Base-by-base conservation (phyloP, 2,113 vertebrate genomes). In the Myiagra hebetior region DNA sequence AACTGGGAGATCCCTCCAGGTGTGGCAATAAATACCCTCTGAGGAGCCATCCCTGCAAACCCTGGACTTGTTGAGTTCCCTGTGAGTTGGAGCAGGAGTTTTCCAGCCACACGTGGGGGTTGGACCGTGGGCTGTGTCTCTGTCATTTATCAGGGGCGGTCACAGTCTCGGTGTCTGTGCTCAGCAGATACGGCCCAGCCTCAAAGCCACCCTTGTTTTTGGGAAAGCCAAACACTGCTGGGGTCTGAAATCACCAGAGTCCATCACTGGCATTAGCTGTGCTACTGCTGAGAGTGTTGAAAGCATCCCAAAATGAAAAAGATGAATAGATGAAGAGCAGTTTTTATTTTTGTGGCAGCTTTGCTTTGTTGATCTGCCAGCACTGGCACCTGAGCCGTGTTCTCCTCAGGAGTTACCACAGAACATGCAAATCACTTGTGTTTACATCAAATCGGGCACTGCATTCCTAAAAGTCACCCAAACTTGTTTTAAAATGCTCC, bases 81-180 rank as follows among this genome's bases (percentile, higher is more conserved):
- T 14, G 64, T 10, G 50, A 4, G 0, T 1, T 15, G 11, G 16
- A 4, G 1, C 7, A 31, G 82, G 82, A 46, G 22, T 1, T 83
- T 31, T 24, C 15, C 26, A 1, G 69, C 19, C 30, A 0, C 4
- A 0, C 1, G 2, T 15, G 39, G 37, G 79, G 44, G 57, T 15
- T 26, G 68, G 55, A 5, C 23, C 37, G 1, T 2, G 13, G 59
- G 41, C 86, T 26, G 73, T 3, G 4, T 16, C 69, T 1, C 60
- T 82, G 60, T 10, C 37, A 0, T 18, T 63, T 37, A 13, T 42
- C 13, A 11, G 6, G 37, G 42, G 31, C 9, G 2, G 9, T 5
- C 30, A 5, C 1, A 0, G 8, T 14, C 22, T 7, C 13, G 0
- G 21, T 6, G 35, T 6, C 76, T 53, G 55, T 3, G 37, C 14